Percentiles rank a stretch among this genome's conserved stretches.
These are phyloP conservation scores for Hormaphis cornu DNA, from an alignment of 1,140 invertebrate species.

Conservation along the genomic window DNA sequence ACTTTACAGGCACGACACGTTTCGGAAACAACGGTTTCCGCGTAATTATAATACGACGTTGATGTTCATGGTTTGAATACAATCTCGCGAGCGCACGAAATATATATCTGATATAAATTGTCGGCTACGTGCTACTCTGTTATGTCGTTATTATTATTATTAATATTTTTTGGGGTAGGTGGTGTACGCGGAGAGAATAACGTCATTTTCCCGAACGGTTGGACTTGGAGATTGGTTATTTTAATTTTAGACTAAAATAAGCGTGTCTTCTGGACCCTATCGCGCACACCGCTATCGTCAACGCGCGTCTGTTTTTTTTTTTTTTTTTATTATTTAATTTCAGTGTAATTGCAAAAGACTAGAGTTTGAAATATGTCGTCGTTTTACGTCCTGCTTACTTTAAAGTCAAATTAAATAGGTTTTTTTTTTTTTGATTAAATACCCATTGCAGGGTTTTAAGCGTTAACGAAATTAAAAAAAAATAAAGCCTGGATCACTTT, in stretches of 20 bases:
- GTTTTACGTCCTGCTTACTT: too few relatives aligned
- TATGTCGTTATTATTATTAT: neutral
- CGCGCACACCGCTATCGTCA: too few relatives aligned
- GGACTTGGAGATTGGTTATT: slow-evolving; percentile 1
- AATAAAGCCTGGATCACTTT: too few relatives aligned
- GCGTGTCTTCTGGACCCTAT: too few relatives aligned
- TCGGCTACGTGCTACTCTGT: neutral
- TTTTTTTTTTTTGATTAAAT: too few relatives aligned
- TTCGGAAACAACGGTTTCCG: slow-evolving; percentile 31
- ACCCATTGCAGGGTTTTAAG: too few relatives aligned
- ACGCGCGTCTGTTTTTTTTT: too few relatives aligned
- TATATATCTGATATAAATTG: slow-evolving; percentile 18
- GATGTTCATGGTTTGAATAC: slow-evolving; percentile 9
- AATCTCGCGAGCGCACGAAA: neutral
- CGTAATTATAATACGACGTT: slow-evolving; percentile 26
- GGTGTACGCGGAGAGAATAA: neutral
- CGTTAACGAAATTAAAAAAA: too few relatives aligned
- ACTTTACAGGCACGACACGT: neutral
- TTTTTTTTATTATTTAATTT: too few relatives aligned
- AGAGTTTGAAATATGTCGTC: too few relatives aligned
- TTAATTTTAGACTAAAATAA: neutral
- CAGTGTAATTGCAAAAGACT: too few relatives aligned
- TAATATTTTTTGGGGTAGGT: neutral
- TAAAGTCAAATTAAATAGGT: too few relatives aligned
- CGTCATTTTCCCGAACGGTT: neutral